phyloP scores from a whole-genome alignment of 2,797 vertebrate genomes.

The Semaprochilodus insignis region DNA sequence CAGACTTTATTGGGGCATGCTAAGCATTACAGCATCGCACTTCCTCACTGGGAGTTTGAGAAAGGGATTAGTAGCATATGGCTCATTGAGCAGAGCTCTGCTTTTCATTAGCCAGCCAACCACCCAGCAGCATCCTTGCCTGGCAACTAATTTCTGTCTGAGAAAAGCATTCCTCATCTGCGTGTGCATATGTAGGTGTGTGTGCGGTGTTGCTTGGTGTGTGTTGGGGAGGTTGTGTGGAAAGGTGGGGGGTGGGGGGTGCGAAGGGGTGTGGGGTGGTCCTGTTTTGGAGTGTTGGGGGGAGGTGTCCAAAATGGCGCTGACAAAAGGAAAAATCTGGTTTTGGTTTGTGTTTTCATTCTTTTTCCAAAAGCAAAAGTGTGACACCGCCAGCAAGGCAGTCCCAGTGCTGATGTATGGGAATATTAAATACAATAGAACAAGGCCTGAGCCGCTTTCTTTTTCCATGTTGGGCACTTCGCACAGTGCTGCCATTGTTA shows the following conservation, averaged over 20 bases:
- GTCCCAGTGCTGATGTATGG: conserved; percentile 38
- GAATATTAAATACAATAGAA: conserved; percentile 44
- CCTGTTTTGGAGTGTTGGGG: conserved; percentile 57
- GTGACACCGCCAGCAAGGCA: conserved; percentile 35
- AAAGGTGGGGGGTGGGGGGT: conserved; percentile 3
- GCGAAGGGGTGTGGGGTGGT: conserved; percentile 35
- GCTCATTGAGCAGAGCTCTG: conserved; percentile 63
- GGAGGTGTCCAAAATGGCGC: conserved; percentile 54
- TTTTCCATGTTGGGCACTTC: conserved; percentile 19
- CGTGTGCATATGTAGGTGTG: conserved; percentile 34
- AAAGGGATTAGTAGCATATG: conserved; percentile 69
- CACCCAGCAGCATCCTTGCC: conserved; percentile 60
- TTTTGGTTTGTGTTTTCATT: conserved; percentile 59
- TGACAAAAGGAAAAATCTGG: conserved; percentile 58
- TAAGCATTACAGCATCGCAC: conserved; percentile 72
- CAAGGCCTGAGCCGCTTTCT: neutral
- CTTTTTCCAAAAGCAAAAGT: conserved; percentile 60
- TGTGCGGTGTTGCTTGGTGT: conserved; percentile 36
- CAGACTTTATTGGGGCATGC: conserved; percentile 73
- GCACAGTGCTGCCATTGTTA: conserved; percentile 51
- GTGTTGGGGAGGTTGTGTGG: conserved; percentile 10
- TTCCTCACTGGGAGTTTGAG: conserved; percentile 67
- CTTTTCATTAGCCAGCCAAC: conserved; percentile 63
- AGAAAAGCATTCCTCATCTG: conserved; percentile 62
- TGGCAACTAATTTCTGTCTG: conserved; percentile 66